Evolutionary conservation across 2,888 invertebrate species (phyloP).

Genomic region (Drosophila mercatorum): DNA sequence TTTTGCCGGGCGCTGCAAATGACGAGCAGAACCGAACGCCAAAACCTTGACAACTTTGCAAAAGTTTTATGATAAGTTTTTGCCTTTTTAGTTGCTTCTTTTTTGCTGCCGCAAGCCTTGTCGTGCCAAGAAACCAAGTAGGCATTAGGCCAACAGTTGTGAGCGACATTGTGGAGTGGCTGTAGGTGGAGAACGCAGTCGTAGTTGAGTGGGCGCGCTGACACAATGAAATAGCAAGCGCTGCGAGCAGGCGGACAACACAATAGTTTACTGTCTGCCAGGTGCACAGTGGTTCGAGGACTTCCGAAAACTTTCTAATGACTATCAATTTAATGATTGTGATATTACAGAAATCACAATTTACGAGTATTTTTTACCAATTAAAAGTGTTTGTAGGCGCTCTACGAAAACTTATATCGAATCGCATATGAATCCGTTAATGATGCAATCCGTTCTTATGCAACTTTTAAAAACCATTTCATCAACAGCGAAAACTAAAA

Average conservation of each 20-base stretch:
- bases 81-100: conserved; percentile 13
- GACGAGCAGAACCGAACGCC: conserved; percentile 46
- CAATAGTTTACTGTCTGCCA: conserved; percentile 58
- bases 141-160: conserved; percentile 60
- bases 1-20: conserved; percentile 43
- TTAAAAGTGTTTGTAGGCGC: neutral
- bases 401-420: neutral
- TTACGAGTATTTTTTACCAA: neutral
- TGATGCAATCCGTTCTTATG: neutral
- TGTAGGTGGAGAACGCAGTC: neutral
- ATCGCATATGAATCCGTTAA: neutral
- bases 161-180: no score
- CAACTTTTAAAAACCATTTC: neutral
- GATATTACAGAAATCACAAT: neutral
- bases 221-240: conserved; percentile 22
- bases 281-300: conserved; percentile 60
- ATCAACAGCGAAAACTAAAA: neutral
- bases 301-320: conserved; percentile 11
- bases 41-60: conserved; percentile 75
- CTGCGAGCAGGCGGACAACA: conserved; percentile 44
- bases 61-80: conserved; percentile 72
- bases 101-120: conserved; percentile 52
- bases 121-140: conserved; percentile 72
- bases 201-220: neutral
- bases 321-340: neutral